A percentile compares a stretch with the other conserved stretches of the same genome.
Evolutionary conservation across 2,888 invertebrate genomes (phyloP).

Genomic region (Pterostichus niger): DNA sequence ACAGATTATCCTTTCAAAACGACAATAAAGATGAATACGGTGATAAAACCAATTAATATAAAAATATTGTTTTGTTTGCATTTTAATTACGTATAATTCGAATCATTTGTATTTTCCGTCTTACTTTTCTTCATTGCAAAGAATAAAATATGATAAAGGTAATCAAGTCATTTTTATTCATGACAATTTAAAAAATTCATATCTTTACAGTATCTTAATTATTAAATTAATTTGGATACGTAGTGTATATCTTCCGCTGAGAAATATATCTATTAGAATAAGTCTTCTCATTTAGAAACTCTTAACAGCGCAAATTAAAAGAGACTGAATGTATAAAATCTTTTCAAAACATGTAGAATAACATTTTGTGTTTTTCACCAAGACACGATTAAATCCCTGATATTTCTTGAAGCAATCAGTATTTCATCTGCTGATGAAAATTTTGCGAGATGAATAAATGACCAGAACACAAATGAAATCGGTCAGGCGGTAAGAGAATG

Average conservation of each 20-base stretch:
- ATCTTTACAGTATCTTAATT: no score
- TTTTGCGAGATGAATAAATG: conserved; percentile 47
- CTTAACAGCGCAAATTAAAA: no score
- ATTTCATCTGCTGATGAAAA: conserved; percentile 40
- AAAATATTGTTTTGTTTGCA: conserved; percentile 39
- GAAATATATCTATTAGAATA: no score
- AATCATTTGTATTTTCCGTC: neutral
- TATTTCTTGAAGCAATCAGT: conserved; percentile 28
- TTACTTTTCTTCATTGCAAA: neutral
- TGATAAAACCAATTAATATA: conserved; percentile 59
- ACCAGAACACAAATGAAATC: conserved; percentile 53
- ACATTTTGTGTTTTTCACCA: neutral
- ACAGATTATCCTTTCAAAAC: conserved; percentile 48
- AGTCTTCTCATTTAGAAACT: no score
- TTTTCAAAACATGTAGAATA: no score
- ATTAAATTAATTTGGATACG: no score
- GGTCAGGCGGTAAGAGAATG: conserved; percentile 13
- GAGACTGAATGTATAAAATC: no score
- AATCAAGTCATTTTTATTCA: no score
- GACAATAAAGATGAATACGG: conserved; percentile 49
- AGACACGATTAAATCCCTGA: neutral
- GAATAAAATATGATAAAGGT: no score
- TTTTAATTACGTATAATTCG: conserved; percentile 22
- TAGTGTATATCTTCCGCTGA: no score
- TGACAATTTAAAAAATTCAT: no score